These are phyloP conservation scores for Sebastes glaucus DNA, from an alignment of 2,797 vertebrate species.

Conservation along the genomic window DNA sequence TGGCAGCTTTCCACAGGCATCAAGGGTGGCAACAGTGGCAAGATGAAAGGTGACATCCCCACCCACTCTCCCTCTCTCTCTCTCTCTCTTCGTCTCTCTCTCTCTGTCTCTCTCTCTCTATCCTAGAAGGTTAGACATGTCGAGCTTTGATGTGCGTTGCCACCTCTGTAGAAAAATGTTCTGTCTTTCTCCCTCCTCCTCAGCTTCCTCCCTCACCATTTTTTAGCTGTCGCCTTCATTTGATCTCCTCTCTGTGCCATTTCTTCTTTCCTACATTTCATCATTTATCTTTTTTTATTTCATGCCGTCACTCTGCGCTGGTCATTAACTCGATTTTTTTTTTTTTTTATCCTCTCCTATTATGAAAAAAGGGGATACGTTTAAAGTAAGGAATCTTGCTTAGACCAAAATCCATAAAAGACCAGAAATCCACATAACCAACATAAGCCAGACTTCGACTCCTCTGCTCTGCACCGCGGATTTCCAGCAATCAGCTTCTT, in stretches of 20 bases:
- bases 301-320: constrained; percentile 24
- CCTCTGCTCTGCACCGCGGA: constrained; percentile 28
- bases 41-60: constrained; percentile 81
- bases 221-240: constrained; percentile 28
- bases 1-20: constrained; percentile 58
- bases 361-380: background rate
- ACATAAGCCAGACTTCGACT: constrained; percentile 26
- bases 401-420: constrained; percentile 47
- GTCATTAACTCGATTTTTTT: constrained; percentile 47
- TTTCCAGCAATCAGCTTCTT: constrained; percentile 58
- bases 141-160: constrained; percentile 60
- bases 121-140: constrained; percentile 55
- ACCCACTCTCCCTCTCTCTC: constrained; percentile 56
- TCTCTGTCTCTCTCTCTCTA: background rate
- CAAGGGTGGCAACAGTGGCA: constrained; percentile 55
- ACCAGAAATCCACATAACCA: constrained; percentile 37
- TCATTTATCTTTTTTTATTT: constrained; percentile 51
- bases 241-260: constrained; percentile 20
- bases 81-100: background rate
- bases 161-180: constrained; percentile 52
- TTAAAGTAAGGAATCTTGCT: constrained; percentile 17
- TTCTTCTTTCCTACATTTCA: constrained; percentile 38
- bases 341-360: background rate
- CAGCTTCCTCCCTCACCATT: constrained; percentile 7
- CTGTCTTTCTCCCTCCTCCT: constrained; percentile 33